These are phyloP conservation scores for Rhagonycha lutea DNA, from an alignment of 2,888 invertebrate genomes.

Conservation along the genomic window DNA sequence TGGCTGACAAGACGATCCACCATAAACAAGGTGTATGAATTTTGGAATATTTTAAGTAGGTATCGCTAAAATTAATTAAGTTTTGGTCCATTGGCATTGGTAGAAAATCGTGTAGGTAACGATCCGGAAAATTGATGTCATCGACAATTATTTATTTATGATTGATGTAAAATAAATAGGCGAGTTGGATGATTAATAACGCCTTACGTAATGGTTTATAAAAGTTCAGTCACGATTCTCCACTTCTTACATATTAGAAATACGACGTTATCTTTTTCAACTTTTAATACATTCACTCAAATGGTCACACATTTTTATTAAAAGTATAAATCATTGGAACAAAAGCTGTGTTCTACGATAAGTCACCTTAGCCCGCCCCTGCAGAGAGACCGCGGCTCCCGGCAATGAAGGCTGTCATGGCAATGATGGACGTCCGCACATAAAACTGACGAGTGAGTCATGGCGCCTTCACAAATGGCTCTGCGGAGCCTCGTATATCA, in stretches of 20 bases:
- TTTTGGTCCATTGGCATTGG: background rate
- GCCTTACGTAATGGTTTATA: background rate
- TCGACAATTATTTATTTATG: background rate
- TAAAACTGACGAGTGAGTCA: conserved; percentile 76
- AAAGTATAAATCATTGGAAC: conserved; percentile 68
- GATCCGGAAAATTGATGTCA: background rate
- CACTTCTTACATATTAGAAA: conserved; percentile 32
- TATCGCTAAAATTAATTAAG: conserved; percentile 10
- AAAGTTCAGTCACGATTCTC: conserved; percentile 25
- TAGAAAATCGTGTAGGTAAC: background rate
- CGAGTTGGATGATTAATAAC: background rate
- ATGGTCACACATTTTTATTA: conserved; percentile 67
- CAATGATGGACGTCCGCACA: conserved; percentile 73
- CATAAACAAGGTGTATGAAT: conserved; percentile 41
- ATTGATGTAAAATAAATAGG: background rate
- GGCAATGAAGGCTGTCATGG: conserved; percentile 67
- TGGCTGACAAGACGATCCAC: conserved; percentile 45
- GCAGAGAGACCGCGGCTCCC: conserved; percentile 52
- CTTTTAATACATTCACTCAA: conserved; percentile 50
- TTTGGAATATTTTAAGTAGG: conserved; percentile 25
- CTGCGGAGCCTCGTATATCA: conserved; percentile 79
- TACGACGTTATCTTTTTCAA: conserved; percentile 34
- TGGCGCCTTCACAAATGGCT: conserved; percentile 73
- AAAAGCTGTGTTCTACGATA: conserved; percentile 60
- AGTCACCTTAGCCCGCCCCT: conserved; percentile 57